Evolutionary conservation across 1,140 invertebrate genomes (phyloP), one percentile per base, ranked within the genome.

Genomic region (Harlomillsia oculata): DNA sequence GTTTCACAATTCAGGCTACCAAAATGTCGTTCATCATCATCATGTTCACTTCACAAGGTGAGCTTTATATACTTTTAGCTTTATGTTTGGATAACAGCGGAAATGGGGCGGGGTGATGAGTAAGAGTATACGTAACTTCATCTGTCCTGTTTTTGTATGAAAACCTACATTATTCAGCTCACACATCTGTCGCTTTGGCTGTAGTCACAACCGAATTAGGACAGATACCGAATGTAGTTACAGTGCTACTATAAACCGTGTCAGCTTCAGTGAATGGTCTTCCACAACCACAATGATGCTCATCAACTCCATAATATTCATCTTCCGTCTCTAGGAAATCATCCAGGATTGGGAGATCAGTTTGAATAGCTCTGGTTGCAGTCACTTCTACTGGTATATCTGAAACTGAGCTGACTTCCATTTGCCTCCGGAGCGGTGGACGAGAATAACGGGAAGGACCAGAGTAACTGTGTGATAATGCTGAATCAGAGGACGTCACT

Each of bases 161-260:
- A n/a, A n/a, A n/a, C n/a, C n/a, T n/a, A n/a, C n/a, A n/a, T n/a
- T n/a, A n/a, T n/a, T n/a, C n/a, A 41, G 20, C 29, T 64, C 49
- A 65, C 13, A 65, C 63, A 46, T 65, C 63, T 1, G 63, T 65
- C 3, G 63, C 60, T 55, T 62, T 62, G 13, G 56, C 20, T 8
- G 54, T 40, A 28, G 20, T n/a, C 9, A 28, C 26, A n/a, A 39
- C 43, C 2, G 32, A 46, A 34, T 52, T 48, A 13, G 55, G 58
- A 18, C 44, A 48, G 0, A 65, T 56, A 1, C 63, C 63, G 44
- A 65, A 65, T 14, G 63, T 65, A 5, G 63, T 65, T 2, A 65
- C 56, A 6, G 63, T 65, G 0, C 36, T 46, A 49, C 60, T 58
- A 32, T 54, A 58, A 48, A 41, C 34, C 20, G 43, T 37, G 32